These are phyloP conservation scores for Scrobipalpa atriplicella DNA, from an alignment of 2,888 invertebrate genomes.

Conservation along the genomic window DNA sequence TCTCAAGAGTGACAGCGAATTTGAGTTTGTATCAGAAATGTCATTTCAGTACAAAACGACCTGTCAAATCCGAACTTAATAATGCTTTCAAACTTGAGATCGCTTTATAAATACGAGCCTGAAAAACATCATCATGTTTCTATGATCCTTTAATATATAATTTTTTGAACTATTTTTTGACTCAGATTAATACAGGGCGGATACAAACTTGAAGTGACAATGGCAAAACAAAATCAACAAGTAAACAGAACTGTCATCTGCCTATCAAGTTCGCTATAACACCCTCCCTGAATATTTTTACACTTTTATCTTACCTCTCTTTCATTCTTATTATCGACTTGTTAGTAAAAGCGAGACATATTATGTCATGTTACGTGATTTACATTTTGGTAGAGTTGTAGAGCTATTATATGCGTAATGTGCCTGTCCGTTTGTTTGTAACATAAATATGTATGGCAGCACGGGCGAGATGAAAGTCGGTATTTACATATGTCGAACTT, in stretches of 20 bases:
- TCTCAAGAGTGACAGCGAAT: too few relatives aligned
- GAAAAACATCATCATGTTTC: too few relatives aligned
- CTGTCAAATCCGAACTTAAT: too few relatives aligned
- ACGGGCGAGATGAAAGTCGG: conserved; percentile 27
- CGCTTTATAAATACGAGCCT: too few relatives aligned
- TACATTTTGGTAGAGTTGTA: neutral
- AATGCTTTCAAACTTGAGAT: too few relatives aligned
- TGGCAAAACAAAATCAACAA: conserved; percentile 14
- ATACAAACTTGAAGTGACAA: neutral
- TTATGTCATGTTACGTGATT: neutral
- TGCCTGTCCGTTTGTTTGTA: conserved; percentile 36
- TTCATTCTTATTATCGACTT: neutral
- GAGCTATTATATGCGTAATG: conserved; percentile 40
- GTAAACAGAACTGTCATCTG: conserved; percentile 36
- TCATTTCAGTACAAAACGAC: too few relatives aligned
- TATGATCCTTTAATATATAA: too few relatives aligned
- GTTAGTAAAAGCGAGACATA: neutral
- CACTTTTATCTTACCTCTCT: neutral
- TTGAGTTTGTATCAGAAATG: too few relatives aligned
- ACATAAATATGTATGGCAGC: conserved; percentile 36
- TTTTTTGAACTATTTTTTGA: neutral
- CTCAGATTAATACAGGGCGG: neutral
- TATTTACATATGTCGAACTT: conserved; percentile 28
- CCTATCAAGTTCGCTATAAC: conserved; percentile 28
- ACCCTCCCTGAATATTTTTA: neutral